Percentiles rank a stretch among this genome's conserved stretches.
phyloP scores from a whole-genome alignment of 1,140 invertebrate species.

The Zeugodacus cucurbitae region DNA sequence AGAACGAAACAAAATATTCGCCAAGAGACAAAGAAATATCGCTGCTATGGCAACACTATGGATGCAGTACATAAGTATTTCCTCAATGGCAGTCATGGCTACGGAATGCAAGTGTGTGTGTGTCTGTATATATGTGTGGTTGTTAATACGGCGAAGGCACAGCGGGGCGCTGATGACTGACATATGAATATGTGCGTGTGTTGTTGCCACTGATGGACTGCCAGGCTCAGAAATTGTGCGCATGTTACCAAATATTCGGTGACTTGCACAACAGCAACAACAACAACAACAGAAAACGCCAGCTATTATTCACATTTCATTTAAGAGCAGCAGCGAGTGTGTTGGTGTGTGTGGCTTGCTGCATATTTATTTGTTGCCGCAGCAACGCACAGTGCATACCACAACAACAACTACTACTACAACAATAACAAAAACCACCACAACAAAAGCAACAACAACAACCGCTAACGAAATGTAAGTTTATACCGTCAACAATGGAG shows the following conservation, averaged over 20 bases:
- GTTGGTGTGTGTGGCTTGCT: neutral
- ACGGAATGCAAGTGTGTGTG: neutral
- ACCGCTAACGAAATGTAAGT: neutral
- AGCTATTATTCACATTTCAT: conserved; percentile 30
- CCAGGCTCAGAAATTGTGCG: neutral
- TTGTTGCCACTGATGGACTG: neutral
- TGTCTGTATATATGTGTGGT: neutral
- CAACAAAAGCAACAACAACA: neutral
- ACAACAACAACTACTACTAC: neutral
- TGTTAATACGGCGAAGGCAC: neutral
- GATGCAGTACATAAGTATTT: neutral
- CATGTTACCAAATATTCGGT: conserved; percentile 2
- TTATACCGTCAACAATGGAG: neutral
- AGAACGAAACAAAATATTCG: conserved; percentile 28
- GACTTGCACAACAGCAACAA: neutral
- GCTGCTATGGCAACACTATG: neutral
- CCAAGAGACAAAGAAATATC: conserved; percentile 3
- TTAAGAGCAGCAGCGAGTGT: neutral
- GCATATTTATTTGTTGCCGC: neutral
- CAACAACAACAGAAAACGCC: no score
- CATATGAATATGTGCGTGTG: neutral
- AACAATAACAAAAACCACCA: neutral
- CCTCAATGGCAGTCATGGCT: neutral
- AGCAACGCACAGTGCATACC: neutral
- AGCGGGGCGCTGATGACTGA: neutral